phyloP scores from a whole-genome alignment of 1,140 invertebrate genomes.

The Diprion similis region DNA sequence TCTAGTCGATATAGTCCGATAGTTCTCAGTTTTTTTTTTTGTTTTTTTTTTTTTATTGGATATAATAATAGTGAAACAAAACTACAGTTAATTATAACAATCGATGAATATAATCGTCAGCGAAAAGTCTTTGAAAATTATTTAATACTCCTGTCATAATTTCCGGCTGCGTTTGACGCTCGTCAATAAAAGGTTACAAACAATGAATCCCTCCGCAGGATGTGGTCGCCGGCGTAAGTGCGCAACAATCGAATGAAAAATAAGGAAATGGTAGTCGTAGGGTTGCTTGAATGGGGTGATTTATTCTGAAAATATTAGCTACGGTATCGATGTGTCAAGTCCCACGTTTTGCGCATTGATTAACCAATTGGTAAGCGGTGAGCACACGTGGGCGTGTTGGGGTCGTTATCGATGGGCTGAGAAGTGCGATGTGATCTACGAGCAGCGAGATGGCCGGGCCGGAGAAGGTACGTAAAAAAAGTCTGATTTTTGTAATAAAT shows the following conservation, averaged over 20 bases:
- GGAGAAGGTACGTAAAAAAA: constrained; percentile 16
- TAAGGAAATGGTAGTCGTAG: not conserved
- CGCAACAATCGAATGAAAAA: not conserved
- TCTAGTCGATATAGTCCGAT: no score
- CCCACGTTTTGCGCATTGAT: constrained; percentile 11
- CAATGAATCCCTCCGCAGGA: not conserved
- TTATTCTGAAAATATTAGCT: not conserved
- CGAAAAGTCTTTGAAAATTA: not conserved
- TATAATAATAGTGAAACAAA: no score
- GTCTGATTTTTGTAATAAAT: not conserved
- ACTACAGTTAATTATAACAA: no score
- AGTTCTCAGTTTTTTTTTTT: no score
- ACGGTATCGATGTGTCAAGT: not conserved
- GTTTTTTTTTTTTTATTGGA: no score
- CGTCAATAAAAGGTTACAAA: not conserved
- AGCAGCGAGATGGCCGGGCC: constrained; percentile 21
- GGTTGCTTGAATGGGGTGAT: not conserved
- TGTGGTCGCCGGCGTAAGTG: constrained; percentile 4
- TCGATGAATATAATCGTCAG: not conserved
- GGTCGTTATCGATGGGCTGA: not conserved
- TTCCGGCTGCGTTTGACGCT: not conserved
- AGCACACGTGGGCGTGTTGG: constrained; percentile 5
- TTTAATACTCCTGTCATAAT: not conserved
- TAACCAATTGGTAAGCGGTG: not conserved
- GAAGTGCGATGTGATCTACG: constrained; percentile 19